Evolutionary conservation across 2,797 vertebrate genomes (phyloP).

Genomic region (Iguana delicatissima): DNA sequence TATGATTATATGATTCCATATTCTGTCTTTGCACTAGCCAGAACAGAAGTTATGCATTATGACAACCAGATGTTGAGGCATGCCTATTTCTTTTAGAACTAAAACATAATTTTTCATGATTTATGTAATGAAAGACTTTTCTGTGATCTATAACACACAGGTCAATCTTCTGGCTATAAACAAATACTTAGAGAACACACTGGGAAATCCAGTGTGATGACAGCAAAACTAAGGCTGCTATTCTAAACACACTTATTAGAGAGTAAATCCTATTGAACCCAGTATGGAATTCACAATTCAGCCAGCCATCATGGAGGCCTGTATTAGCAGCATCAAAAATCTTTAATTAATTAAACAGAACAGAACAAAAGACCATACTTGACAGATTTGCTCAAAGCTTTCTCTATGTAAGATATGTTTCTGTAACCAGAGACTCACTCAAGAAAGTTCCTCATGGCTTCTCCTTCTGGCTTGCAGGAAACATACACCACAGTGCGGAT

Average conservation of each 20-base stretch:
- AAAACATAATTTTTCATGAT: too few relatives aligned
- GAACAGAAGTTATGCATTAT: too few relatives aligned
- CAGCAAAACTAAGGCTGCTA: neutral
- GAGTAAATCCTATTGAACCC: neutral
- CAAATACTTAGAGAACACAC: neutral
- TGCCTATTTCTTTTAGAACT: too few relatives aligned
- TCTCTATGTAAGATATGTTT: neutral
- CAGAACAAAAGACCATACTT: neutral
- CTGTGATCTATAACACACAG: too few relatives aligned
- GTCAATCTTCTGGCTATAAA: neutral
- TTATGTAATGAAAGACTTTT: too few relatives aligned
- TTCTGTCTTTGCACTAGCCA: too few relatives aligned
- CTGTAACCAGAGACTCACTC: conserved; percentile 68
- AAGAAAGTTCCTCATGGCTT: conserved; percentile 88
- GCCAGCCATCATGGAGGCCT: neutral
- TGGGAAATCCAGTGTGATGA: neutral
- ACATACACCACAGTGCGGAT: conserved; percentile 85
- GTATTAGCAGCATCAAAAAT: neutral
- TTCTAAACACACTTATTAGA: neutral
- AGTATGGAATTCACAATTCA: neutral
- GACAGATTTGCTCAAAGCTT: neutral
- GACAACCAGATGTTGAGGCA: too few relatives aligned
- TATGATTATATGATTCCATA: too few relatives aligned
- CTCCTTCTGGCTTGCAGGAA: conserved; percentile 89
- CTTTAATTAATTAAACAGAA: neutral